These are phyloP conservation scores for Enteromius afrohamiltoni DNA, from an alignment of 2,797 vertebrate genomes.

Conservation along the genomic window DNA sequence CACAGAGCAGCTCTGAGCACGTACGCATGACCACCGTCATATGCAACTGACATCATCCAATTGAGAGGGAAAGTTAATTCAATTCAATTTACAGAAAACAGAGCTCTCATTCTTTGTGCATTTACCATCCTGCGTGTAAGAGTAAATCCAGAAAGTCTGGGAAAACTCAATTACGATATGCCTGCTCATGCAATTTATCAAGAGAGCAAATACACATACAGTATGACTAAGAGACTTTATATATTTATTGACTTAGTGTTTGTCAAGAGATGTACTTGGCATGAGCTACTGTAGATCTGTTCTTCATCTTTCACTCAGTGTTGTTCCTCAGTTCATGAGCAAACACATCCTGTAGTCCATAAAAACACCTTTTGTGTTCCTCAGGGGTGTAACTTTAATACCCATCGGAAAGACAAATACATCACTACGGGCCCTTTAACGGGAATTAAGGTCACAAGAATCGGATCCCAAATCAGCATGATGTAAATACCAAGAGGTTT, in stretches of 20 bases:
- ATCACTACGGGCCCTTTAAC: slow-evolving; percentile 30
- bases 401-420: slow-evolving; percentile 46
- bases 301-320: slow-evolving; percentile 21
- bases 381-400: slow-evolving; percentile 45
- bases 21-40: slow-evolving; percentile 23
- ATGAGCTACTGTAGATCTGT: slow-evolving; percentile 28
- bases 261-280: slow-evolving; percentile 15
- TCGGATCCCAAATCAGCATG: slow-evolving; percentile 18
- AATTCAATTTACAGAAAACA: slow-evolving; percentile 10
- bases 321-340: slow-evolving; percentile 29
- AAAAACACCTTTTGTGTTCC: slow-evolving; percentile 40
- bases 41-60: slow-evolving; percentile 10
- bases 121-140: not conserved
- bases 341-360: slow-evolving; percentile 43
- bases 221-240: not conserved
- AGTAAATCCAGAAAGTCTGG: not conserved
- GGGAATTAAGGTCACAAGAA: slow-evolving; percentile 34
- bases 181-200: not conserved
- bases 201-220: not conserved
- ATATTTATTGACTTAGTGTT: slow-evolving; percentile 18
- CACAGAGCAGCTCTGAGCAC: slow-evolving; percentile 6
- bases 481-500: not conserved
- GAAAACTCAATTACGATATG: not conserved
- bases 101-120: not conserved
- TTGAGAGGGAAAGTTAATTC: slow-evolving; percentile 16